Conservation (phyloP, 2,113 vertebrate genomes). For the Malurus melanocephalus region DNA sequence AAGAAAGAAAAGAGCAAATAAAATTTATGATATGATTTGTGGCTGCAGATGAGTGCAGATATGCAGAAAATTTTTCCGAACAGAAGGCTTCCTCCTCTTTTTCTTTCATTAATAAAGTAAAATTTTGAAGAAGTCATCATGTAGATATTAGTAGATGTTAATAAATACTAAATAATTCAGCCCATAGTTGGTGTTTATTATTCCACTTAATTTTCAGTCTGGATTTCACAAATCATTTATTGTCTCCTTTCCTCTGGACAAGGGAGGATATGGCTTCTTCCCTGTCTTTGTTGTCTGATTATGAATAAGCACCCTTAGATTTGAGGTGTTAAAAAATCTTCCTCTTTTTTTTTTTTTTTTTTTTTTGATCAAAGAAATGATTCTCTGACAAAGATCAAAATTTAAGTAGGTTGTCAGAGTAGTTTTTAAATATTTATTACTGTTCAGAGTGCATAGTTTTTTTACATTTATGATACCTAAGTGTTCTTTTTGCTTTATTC, state of each 20-base stretch:
- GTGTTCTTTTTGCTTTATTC: background rate
- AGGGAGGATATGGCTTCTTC: background rate
- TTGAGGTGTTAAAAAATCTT: background rate
- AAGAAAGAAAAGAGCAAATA: constrained; percentile 21
- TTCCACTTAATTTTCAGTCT: background rate
- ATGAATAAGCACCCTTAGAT: background rate
- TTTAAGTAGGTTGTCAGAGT: background rate
- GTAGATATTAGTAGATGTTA: background rate
- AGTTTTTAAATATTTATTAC: background rate
- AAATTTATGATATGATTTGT: background rate
- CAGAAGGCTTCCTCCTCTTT: background rate
- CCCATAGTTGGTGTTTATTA: background rate
- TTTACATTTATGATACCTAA: background rate
- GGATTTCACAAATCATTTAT: background rate
- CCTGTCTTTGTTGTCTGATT: background rate
- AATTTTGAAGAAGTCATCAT: background rate
- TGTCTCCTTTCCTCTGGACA: background rate
- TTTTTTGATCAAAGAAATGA: background rate
- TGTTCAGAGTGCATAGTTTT: background rate
- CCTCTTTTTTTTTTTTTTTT: background rate
- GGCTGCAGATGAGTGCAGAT: background rate
- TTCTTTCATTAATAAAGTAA: background rate
- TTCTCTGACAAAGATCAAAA: background rate
- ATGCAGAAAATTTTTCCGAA: background rate
- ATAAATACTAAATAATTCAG: background rate